phyloP scores from a whole-genome alignment of 2,888 invertebrate species.

The Pyrochroa serraticornis region DNA sequence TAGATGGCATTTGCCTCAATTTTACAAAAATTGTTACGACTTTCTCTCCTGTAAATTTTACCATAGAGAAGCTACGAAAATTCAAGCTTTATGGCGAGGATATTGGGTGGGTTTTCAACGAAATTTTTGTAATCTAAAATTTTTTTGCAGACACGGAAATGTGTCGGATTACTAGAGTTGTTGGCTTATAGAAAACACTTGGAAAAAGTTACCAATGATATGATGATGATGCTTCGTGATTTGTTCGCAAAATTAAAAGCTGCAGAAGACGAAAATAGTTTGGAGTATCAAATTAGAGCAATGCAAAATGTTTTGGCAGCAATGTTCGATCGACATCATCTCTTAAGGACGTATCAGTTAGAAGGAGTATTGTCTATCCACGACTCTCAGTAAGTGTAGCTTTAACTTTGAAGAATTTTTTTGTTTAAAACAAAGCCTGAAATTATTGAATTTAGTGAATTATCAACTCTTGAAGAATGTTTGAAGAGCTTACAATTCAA shows the following conservation, averaged over 20 bases:
- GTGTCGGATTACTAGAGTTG: not conserved
- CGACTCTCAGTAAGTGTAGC: constrained; percentile 36
- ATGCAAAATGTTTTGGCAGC: constrained; percentile 47
- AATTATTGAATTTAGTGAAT: constrained; percentile 38
- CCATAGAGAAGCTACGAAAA: constrained; percentile 47
- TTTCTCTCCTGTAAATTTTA: constrained; percentile 34
- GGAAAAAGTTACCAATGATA: too few species aligned
- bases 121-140: not conserved
- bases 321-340: constrained; percentile 55
- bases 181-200: not conserved
- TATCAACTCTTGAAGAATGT: constrained; percentile 48
- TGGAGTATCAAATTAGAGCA: constrained; percentile 32
- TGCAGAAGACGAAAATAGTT: constrained; percentile 21
- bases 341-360: constrained; percentile 45
- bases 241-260: not conserved
- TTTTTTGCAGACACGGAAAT: constrained; percentile 1
- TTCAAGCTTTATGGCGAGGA: constrained; percentile 54
- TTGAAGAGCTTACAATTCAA: constrained; percentile 45
- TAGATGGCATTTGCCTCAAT: constrained; percentile 38
- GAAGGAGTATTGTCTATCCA: constrained; percentile 49
- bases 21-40: constrained; percentile 36
- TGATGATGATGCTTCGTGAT: not conserved
- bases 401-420: too few species aligned
- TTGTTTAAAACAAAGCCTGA: not conserved
- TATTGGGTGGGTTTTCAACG: constrained; percentile 37